Percentiles rank a stretch among this genome's conserved stretches.
These are phyloP conservation scores for Heliconius himera DNA, from an alignment of 1,140 invertebrate genomes.

Conservation along the genomic window DNA sequence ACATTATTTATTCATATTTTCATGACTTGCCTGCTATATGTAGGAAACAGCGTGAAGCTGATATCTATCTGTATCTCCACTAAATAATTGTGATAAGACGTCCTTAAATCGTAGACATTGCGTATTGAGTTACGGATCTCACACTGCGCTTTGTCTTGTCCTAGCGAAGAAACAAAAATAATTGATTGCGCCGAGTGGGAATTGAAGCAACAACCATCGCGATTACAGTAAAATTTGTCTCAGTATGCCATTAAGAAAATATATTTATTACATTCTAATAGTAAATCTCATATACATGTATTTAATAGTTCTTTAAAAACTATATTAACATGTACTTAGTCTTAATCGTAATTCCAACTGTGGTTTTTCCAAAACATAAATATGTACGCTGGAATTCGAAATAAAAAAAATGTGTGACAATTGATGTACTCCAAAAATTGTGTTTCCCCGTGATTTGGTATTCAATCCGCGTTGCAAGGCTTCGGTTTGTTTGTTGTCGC, in stretches of 20 bases:
- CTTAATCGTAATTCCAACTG: slow-evolving; percentile 20
- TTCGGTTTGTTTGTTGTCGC: slow-evolving; percentile 53
- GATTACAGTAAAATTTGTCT: no score
- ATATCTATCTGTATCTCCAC: no score
- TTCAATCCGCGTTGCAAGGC: slow-evolving; percentile 42
- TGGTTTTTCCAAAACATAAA: slow-evolving; percentile 42
- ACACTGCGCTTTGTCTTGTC: no score
- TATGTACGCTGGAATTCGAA: slow-evolving; percentile 38
- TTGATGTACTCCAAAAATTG: slow-evolving; percentile 38
- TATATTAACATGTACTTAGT: neutral
- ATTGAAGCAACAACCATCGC: no score
- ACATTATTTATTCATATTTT: neutral
- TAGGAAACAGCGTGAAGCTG: no score
- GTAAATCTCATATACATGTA: slow-evolving; percentile 16
- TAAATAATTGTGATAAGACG: no score
- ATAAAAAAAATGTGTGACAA: slow-evolving; percentile 55
- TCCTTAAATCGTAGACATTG: no score
- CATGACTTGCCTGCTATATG: no score
- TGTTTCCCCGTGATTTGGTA: slow-evolving; percentile 65
- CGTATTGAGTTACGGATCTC: no score
- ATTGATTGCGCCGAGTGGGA: neutral
- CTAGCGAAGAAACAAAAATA: neutral
- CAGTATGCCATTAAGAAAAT: no score
- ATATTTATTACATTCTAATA: slow-evolving; percentile 34
- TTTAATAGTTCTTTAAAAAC: neutral